Conservation (phyloP, 1,140 invertebrate genomes). For the Zeugodacus cucurbitae region DNA sequence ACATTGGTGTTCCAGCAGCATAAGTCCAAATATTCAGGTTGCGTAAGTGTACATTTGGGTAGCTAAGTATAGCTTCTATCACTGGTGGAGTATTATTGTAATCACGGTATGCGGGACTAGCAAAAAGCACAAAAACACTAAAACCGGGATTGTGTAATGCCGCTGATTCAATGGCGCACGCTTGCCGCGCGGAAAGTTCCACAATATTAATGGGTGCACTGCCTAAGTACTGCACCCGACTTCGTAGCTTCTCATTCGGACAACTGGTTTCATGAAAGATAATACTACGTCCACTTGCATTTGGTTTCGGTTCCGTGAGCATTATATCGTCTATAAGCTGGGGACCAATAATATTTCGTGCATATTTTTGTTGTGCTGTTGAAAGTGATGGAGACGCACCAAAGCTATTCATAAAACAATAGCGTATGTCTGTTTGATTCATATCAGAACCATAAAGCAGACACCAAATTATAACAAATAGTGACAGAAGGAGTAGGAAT, state of each 20-base stretch:
- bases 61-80: conserved; percentile 66
- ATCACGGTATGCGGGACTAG: conserved; percentile 66
- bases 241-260: not conserved
- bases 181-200: conserved; percentile 69
- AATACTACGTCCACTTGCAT: conserved; percentile 66
- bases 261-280: conserved; percentile 73
- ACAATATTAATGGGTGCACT: conserved; percentile 54
- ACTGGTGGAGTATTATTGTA: conserved; percentile 54
- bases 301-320: conserved; percentile 50
- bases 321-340: conserved; percentile 53
- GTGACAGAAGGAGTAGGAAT: not conserved
- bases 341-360: not conserved
- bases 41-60: conserved; percentile 72
- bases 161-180: conserved; percentile 76
- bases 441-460: not conserved
- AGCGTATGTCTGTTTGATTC: not conserved
- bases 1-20: conserved; percentile 71
- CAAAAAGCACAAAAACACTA: conserved; percentile 70
- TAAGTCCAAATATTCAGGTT: conserved; percentile 71
- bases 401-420: not conserved
- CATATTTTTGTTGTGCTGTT: not conserved
- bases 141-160: conserved; percentile 72
- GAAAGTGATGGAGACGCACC: not conserved
- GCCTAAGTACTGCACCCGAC: not conserved
- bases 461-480: not conserved